Evolutionary conservation across 2,888 invertebrate species (phyloP).

Genomic region (Lasioglossum figueresi): DNA sequence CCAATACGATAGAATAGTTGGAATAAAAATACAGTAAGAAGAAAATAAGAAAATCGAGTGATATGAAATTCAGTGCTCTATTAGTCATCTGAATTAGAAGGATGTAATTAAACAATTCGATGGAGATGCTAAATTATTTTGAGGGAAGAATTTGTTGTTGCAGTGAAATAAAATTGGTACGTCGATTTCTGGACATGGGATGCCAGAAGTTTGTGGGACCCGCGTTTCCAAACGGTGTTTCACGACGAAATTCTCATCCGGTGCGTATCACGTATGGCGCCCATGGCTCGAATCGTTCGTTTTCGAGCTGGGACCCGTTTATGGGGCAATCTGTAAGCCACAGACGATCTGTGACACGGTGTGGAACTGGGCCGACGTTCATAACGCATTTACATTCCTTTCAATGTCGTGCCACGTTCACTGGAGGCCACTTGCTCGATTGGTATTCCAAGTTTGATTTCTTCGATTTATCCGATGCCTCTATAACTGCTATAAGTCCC

Average conservation of each 20-base stretch:
- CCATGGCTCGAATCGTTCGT: constrained; percentile 49
- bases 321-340: constrained; percentile 72
- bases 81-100: not conserved
- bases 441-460: constrained; percentile 75
- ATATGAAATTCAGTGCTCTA: no score
- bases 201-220: constrained; percentile 18
- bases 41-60: not conserved
- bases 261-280: constrained; percentile 60
- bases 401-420: constrained; percentile 81
- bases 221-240: constrained; percentile 20
- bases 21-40: not conserved
- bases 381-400: constrained; percentile 82
- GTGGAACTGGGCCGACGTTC: constrained; percentile 76
- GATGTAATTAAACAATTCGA: no score
- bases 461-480: constrained; percentile 78
- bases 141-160: not conserved
- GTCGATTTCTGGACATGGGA: not conserved
- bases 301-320: constrained; percentile 59
- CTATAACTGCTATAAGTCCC: constrained; percentile 68
- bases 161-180: not conserved
- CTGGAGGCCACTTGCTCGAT: constrained; percentile 76
- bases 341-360: constrained; percentile 61
- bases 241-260: constrained; percentile 42
- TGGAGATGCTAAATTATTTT: not conserved
- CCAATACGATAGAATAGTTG: no score